These are phyloP conservation scores for Eupsilia transversa DNA, from an alignment of 2,888 invertebrate genomes.

Conservation along the genomic window DNA sequence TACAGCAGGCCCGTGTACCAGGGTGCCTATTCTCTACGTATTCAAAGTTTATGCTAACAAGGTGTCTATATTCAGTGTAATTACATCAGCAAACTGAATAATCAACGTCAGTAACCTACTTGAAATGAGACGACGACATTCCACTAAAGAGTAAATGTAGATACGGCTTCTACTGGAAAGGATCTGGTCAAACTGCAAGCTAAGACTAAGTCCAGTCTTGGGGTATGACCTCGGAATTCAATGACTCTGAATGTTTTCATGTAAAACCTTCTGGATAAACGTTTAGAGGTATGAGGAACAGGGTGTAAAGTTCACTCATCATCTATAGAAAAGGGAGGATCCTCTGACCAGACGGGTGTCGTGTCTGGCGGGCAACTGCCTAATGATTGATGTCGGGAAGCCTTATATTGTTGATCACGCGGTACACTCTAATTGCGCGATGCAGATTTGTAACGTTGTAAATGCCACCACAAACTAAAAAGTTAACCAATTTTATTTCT, in stretches of 20 bases:
- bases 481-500: neutral
- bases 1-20: neutral
- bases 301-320: too few species aligned
- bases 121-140: slow-evolving; percentile 6
- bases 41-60: slow-evolving; percentile 56
- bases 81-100: slow-evolving; percentile 45
- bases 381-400: too few species aligned
- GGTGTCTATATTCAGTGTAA: slow-evolving; percentile 56
- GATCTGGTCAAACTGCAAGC: neutral
- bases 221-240: neutral
- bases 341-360: too few species aligned
- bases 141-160: slow-evolving; percentile 7
- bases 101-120: slow-evolving; percentile 35
- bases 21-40: slow-evolving; percentile 10
- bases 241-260: neutral
- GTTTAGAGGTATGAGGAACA: too few species aligned
- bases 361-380: too few species aligned
- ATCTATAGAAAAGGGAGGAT: too few species aligned
- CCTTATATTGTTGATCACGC: too few species aligned
- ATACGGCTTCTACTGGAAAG: neutral
- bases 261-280: neutral
- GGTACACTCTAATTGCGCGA: too few species aligned
- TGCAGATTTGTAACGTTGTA: too few species aligned
- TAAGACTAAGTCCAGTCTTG: neutral
- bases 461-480: too few species aligned